phyloP scores from a whole-genome alignment of 2,113 vertebrate genomes.

The Cariama cristata region DNA sequence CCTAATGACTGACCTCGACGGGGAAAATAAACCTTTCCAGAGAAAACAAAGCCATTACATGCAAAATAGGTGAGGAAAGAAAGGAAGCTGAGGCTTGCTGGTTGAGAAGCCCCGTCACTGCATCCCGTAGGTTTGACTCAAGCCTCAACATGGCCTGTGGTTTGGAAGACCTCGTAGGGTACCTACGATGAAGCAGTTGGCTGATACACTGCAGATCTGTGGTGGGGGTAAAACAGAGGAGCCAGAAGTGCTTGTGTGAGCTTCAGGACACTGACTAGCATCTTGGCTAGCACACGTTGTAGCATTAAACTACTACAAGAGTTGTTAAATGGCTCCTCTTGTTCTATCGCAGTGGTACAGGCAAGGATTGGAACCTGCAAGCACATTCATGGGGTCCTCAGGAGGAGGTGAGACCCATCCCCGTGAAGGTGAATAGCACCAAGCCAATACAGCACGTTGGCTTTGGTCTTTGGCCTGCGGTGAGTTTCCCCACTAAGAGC shows the following conservation, averaged over 20 bases:
- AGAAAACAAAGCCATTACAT: not conserved
- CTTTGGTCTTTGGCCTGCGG: not conserved
- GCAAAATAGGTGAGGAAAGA: not conserved
- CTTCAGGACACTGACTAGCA: not conserved
- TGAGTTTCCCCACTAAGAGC: not conserved
- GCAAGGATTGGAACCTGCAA: not conserved
- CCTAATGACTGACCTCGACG: not conserved
- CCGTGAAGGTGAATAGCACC: not conserved
- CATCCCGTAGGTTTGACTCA: not conserved
- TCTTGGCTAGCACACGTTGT: accelerated
- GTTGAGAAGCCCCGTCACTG: not conserved
- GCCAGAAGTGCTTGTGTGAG: not conserved
- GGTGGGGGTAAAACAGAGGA: not conserved
- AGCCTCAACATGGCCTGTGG: not conserved
- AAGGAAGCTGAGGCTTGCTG: not conserved
- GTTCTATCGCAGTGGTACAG: not conserved
- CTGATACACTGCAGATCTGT: accelerated
- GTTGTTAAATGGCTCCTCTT: not conserved
- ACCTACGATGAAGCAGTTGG: not conserved
- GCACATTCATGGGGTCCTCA: not conserved
- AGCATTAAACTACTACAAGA: accelerated
- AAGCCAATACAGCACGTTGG: accelerated
- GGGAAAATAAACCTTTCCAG: not conserved
- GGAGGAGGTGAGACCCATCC: not conserved
- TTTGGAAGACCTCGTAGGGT: not conserved